A percentile compares a stretch with the other conserved stretches of the same genome.
Evolutionary conservation across 2,113 vertebrate species (phyloP).

Genomic region (Oreocharis arfaki): DNA sequence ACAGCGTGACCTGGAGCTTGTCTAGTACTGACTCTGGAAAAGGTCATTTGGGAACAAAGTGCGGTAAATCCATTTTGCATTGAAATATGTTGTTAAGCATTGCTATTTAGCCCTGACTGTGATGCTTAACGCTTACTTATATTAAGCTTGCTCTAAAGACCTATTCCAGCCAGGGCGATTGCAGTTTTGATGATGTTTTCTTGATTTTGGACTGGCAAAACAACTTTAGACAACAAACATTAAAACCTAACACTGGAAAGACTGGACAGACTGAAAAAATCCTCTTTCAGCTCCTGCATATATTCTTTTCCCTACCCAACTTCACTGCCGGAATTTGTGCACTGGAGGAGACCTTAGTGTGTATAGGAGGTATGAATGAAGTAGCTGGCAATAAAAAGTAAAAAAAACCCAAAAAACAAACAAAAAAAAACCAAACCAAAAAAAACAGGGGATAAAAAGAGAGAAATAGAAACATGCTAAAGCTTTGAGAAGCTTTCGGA

Average conservation of each 20-base stretch:
- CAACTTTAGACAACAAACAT: background rate
- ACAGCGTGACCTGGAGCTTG: background rate
- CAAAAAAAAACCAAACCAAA: no score
- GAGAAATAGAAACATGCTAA: background rate
- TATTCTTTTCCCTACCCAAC: background rate
- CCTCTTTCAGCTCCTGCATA: background rate
- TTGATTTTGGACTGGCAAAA: background rate
- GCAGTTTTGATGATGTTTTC: background rate
- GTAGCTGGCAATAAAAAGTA: background rate
- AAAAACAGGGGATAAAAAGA: rapidly evolving
- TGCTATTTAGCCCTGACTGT: background rate
- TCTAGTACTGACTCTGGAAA: background rate
- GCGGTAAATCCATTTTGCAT: background rate
- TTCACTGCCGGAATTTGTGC: background rate
- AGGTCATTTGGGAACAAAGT: background rate
- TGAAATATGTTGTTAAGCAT: background rate
- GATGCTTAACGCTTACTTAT: background rate
- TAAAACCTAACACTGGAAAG: background rate
- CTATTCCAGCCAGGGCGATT: background rate
- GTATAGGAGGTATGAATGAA: background rate
- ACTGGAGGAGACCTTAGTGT: background rate
- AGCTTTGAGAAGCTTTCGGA: background rate
- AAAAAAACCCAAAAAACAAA: no score
- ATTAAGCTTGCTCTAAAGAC: background rate
- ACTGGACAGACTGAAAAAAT: background rate